Base-by-base conservation (phyloP, 64 coral and sea anemone species). In the Astreopora myriophthalma region DNA sequence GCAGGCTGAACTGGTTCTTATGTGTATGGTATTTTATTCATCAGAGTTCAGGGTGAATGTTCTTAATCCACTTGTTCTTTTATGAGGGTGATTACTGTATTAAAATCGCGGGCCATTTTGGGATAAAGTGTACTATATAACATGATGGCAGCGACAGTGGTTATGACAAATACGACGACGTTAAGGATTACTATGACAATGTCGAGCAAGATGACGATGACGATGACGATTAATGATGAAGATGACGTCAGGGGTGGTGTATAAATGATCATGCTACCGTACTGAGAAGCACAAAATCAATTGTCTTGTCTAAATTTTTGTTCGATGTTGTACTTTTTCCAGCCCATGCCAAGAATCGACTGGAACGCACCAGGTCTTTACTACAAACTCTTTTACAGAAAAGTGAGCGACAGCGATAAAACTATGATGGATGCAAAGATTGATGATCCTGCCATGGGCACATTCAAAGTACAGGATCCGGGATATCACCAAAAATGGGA, bases 401-500 rank as follows among this genome's bases (percentile, higher is more conserved):
- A 23, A 49, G 36, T 75, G 28, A 55, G 11, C 42, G 5, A 5
- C 5, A 11, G 42, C 42, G 42, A 46, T 46, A 20, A 48, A 14
- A 8, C 22, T 5, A 7, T 17, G 58, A 16, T 12, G 26, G 36
- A 75, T 12, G 48, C 30, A 2, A 40, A 17, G 6, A 89, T 93
- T 22, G 0, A 0, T 11, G 71, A 96, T 22, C 79, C 75, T 1
- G 8, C 85, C 0, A 34, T 23, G 13, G 78, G 75, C 2, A 27
- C 34, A 0, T 93, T 69, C 25, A 3, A 40, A 25, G 63, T 96
- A 12, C 42, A 31, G 37, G 19, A 92, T n/a, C 82, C 94, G 10
- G 91, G 91, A 0, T 90, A 93, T 42, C 90, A 96, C 48, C 35
- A 40, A 5, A 25, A 63, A n/a, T 96, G 95, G 95, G 27, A 94